Conservation (phyloP, 2,113 vertebrate species). For the Rostratula benghalensis region DNA sequence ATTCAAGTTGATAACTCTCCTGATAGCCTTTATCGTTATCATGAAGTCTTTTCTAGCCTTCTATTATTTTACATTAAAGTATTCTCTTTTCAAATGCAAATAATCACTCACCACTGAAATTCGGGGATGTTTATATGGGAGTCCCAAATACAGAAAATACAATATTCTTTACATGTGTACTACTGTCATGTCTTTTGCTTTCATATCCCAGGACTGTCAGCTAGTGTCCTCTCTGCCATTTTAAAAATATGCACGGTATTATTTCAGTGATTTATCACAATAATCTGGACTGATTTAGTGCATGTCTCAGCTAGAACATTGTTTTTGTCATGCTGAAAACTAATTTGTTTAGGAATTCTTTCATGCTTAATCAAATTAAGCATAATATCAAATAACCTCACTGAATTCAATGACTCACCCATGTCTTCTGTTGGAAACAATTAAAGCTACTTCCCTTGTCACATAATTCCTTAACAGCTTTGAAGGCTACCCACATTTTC, state of each 20-base stretch:
- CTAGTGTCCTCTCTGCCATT: background rate
- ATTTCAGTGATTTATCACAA: background rate
- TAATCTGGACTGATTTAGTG: background rate
- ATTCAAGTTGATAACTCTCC: background rate
- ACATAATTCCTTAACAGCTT: background rate
- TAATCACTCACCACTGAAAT: background rate
- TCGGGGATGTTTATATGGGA: background rate
- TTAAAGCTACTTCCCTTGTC: conserved; percentile 3
- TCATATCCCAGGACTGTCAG: background rate
- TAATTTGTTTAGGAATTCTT: conserved; percentile 33
- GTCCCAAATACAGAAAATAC: background rate
- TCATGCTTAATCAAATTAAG: conserved; percentile 42
- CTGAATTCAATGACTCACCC: background rate
- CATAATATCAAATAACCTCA: background rate
- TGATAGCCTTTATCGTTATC: background rate
- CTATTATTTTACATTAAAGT: background rate
- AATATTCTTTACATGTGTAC: background rate
- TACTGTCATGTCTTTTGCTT: background rate
- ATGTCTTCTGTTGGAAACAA: background rate
- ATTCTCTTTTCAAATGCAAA: background rate
- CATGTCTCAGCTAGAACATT: background rate
- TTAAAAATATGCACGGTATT: background rate
- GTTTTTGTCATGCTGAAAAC: background rate
- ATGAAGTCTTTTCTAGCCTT: background rate
- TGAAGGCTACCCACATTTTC: background rate